Conservation (phyloP, 2,113 vertebrate genomes). For the Ploceus nigricollis region DNA sequence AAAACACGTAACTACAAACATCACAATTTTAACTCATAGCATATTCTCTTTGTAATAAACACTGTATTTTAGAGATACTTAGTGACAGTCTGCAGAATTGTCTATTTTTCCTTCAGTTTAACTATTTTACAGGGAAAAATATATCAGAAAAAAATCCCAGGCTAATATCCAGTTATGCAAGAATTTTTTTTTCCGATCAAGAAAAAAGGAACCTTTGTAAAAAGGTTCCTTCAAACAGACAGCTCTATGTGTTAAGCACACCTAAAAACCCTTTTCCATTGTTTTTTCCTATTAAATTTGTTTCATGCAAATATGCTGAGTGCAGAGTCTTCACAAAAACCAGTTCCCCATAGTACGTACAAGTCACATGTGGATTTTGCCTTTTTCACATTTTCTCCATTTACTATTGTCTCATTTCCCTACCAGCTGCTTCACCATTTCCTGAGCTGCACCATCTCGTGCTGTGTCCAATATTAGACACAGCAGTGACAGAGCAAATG, state of each 20-base stretch:
- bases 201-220: background rate
- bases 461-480: background rate
- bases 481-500: background rate
- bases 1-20: background rate
- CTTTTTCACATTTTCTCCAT: background rate
- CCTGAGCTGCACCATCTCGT: conserved; percentile 1
- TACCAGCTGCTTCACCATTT: conserved; percentile 28
- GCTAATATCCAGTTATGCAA: background rate
- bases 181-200: background rate
- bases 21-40: background rate
- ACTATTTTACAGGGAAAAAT: background rate
- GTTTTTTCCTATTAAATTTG: background rate
- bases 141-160: background rate
- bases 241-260: background rate
- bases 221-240: background rate
- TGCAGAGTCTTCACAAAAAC: background rate
- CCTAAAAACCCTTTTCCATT: background rate
- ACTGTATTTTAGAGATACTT: background rate
- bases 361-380: background rate
- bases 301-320: background rate
- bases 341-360: background rate
- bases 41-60: background rate
- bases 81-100: background rate
- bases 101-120: background rate
- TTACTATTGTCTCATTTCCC: conserved; percentile 21